These are phyloP conservation scores for Pseudomyrmex pallidus DNA, from an alignment of 1,140 invertebrate species.

Conservation along the genomic window DNA sequence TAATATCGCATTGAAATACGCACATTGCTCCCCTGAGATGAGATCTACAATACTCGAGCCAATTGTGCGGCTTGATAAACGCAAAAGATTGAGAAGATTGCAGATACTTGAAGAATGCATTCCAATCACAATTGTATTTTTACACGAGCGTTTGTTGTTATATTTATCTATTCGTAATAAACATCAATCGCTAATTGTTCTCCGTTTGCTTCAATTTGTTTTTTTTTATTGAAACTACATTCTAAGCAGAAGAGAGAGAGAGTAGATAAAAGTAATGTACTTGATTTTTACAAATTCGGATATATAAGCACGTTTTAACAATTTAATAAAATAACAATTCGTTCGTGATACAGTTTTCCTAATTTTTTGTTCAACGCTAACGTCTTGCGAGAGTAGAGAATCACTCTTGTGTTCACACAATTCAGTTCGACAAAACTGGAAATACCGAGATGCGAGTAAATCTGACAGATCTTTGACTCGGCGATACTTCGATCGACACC, in stretches of 20 bases:
- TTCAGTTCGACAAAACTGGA: slow-evolving; percentile 8
- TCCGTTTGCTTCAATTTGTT: too few relatives aligned
- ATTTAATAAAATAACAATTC: background rate
- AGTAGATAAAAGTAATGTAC: too few relatives aligned
- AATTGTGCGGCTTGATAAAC: slow-evolving; percentile 46
- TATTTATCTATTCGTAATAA: too few relatives aligned
- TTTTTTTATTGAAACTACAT: too few relatives aligned
- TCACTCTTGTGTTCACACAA: background rate
- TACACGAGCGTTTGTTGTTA: too few relatives aligned
- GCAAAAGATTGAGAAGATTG: background rate
- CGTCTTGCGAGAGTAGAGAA: background rate
- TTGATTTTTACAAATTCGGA: background rate
- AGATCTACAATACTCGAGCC: slow-evolving; percentile 49
- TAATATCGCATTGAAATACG: slow-evolving; percentile 46
- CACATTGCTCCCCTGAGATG: slow-evolving; percentile 22
- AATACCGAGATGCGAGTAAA: slow-evolving; percentile 17
- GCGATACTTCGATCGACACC: slow-evolving; percentile 25
- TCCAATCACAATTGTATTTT: too few relatives aligned
- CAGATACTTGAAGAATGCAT: too few relatives aligned
- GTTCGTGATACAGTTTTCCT: background rate
- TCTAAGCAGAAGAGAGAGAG: too few relatives aligned
- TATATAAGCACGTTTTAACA: background rate
- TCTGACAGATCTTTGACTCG: slow-evolving; percentile 25
- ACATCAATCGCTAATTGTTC: too few relatives aligned
- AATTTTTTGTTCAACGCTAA: background rate